Base-by-base conservation (phyloP, 2,888 invertebrate genomes). In the Oxycera nigricornis region DNA sequence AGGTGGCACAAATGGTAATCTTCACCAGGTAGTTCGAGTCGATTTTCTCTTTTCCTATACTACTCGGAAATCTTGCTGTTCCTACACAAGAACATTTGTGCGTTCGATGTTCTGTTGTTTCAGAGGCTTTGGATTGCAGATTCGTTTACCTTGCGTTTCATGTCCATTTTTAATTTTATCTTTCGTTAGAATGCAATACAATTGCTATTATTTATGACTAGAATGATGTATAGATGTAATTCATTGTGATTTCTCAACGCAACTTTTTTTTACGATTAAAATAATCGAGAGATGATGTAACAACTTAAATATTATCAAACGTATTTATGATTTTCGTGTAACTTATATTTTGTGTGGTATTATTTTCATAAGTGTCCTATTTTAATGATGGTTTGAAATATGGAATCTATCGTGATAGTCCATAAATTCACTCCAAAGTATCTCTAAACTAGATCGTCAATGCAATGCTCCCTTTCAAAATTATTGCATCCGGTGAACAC, bases 1-100 rank as follows among this genome's bases (percentile, higher is more conserved):
- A 61, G 61, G 61, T 31, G 61, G 20, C 11, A 31, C 61, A 61
- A 26, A 61, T 61, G 61, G 61, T 31, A 61, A 61, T 61, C 20
- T 61, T 31, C 31, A 30, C 17, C 61, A 20, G 61, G 61, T 61
- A 31, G 24, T 22, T 55, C 9, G 11, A 55, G 55, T 14, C 24
- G 55, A 55, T 55, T 55, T 55, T 55, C 55, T 55, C 24, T 55
- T 24, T 24, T 24, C 24, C 24, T 9, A 55, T 39, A 9, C 14
- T 39, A 14, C 39, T 39, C 14, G 20, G 55, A 22, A 24, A 6
- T 55, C 24, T 24, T 55, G 9, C 59, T 28, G 26, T 30, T 24
- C 30, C 26, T 59, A 59, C 59, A 59, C 59, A 9, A 28, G 59
- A 59, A 59, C 59, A 59, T 2, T 6, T 59, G 59, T 59, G 9